phyloP scores from a whole-genome alignment of 2,797 vertebrate species.

The Hemibagrus guttatus region DNA sequence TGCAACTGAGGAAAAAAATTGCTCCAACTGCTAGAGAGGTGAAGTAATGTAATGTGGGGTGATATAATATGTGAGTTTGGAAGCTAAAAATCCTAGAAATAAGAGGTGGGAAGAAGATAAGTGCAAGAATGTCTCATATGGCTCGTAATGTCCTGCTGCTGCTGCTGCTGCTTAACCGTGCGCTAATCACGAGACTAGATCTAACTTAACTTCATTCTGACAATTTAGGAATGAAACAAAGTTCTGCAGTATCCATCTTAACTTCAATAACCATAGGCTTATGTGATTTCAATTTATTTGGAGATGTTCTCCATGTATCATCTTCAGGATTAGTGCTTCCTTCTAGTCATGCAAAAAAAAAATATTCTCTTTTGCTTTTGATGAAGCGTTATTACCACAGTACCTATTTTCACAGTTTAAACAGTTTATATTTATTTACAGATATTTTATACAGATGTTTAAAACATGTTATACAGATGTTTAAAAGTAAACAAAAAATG shows the following conservation, averaged over 20 bases:
- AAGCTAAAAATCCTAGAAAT: constrained; percentile 35
- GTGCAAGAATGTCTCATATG: background rate
- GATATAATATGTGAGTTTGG: constrained; percentile 5
- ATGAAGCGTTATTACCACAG: background rate
- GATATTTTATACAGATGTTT: no score
- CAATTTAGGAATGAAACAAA: background rate
- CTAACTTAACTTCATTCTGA: background rate
- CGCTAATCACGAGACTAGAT: background rate
- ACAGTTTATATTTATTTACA: no score
- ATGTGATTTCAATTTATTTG: background rate
- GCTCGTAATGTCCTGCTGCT: background rate
- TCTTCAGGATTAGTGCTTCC: background rate
- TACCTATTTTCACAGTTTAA: no score
- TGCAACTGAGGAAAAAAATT: constrained; percentile 33
- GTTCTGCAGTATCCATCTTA: background rate
- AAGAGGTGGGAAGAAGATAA: constrained; percentile 14
- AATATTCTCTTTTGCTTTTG: background rate
- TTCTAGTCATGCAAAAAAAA: background rate
- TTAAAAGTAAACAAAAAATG: no score
- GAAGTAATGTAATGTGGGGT: background rate
- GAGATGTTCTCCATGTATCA: background rate
- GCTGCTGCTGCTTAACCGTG: background rate
- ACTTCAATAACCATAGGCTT: background rate
- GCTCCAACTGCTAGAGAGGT: constrained; percentile 26
- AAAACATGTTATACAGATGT: no score